Conservation (phyloP, 1,140 invertebrate genomes). For the Papilio polyxenes region DNA sequence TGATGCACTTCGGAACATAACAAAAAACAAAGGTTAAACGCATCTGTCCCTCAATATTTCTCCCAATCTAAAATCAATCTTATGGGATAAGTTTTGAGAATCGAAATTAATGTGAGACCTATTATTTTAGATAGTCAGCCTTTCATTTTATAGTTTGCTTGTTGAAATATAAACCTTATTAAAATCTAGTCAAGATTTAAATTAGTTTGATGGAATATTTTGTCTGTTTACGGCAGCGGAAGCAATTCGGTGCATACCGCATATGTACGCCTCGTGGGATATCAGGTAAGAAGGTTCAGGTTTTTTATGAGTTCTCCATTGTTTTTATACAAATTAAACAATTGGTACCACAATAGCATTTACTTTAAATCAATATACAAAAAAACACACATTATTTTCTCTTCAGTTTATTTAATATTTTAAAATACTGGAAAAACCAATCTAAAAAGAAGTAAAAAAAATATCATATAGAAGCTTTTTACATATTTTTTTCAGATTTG, state of each 20-base stretch:
- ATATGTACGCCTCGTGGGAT: slow-evolving; percentile 14
- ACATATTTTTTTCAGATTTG: no score
- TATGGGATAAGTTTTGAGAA: slow-evolving; percentile 27
- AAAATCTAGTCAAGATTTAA: neutral
- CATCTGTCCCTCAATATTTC: slow-evolving; percentile 52
- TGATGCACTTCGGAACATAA: slow-evolving; percentile 50
- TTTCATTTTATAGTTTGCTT: slow-evolving; percentile 40
- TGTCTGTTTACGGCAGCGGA: slow-evolving; percentile 29
- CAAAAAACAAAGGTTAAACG: slow-evolving; percentile 50
- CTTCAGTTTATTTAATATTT: neutral
- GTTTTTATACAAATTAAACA: neutral
- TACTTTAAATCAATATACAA: neutral
- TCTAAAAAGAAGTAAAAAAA: no score
- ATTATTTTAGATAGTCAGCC: slow-evolving; percentile 35
- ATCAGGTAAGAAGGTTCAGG: slow-evolving; percentile 36
- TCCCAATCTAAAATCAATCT: slow-evolving; percentile 39
- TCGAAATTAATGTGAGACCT: slow-evolving; percentile 3
- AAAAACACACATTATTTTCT: neutral
- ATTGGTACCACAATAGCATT: neutral
- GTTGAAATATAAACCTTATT: slow-evolving; percentile 20
- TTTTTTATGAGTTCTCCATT: slow-evolving; percentile 29
- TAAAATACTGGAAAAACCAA: no score
- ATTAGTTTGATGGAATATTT: slow-evolving; percentile 4
- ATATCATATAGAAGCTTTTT: no score
- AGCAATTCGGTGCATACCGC: slow-evolving; percentile 18